A percentile compares a stretch with the other conserved stretches of the same genome.
Conservation (phyloP, 2,113 vertebrate genomes). For the Muntiacus muntjak region DNA sequence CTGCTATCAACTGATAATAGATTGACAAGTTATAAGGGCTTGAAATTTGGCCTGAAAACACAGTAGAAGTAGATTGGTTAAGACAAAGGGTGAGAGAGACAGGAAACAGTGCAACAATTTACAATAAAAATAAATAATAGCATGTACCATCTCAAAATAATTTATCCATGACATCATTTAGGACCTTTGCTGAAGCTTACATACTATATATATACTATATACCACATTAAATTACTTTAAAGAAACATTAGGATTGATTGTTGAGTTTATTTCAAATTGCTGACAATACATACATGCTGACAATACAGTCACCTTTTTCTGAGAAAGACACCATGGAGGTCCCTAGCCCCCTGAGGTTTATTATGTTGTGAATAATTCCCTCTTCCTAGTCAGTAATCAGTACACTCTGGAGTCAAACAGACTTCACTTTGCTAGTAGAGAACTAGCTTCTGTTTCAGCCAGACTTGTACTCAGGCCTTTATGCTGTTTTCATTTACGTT, state of each 20-base stretch:
- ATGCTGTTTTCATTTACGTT: constrained; percentile 40
- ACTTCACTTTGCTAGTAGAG: constrained; percentile 13
- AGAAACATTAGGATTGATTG: background rate
- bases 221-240: constrained; percentile 18
- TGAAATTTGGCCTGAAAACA: constrained; percentile 27
- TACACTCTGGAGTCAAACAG: background rate
- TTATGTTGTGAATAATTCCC: background rate
- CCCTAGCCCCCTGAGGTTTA: background rate
- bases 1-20: background rate
- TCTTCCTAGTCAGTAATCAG: background rate
- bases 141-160: background rate
- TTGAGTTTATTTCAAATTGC: background rate
- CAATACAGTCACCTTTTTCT: background rate
- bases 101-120: background rate
- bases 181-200: background rate
- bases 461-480: constrained; percentile 46
- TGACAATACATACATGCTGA: background rate
- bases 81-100: constrained; percentile 13
- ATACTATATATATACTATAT: background rate
- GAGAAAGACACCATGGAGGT: background rate
- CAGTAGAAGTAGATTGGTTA: background rate
- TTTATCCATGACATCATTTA: constrained; percentile 18
- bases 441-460: constrained; percentile 34
- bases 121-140: constrained; percentile 14
- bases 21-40: background rate